Conservation (phyloP, 1,140 invertebrate genomes). For the Marisa cornuarietis region DNA sequence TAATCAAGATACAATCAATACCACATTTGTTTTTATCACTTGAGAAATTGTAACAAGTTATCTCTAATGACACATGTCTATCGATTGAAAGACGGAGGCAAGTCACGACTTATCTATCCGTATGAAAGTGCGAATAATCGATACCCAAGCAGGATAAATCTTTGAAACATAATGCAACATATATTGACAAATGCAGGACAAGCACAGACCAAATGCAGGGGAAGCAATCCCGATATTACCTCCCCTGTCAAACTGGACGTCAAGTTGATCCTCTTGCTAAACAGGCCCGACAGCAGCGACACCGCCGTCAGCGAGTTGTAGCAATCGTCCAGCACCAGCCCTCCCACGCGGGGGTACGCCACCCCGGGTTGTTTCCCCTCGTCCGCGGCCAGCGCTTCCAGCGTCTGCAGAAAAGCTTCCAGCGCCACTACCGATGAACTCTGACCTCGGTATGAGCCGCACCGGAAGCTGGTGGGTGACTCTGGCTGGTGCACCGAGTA, state of each 20-base stretch:
- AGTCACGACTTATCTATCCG: no score
- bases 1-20: no score
- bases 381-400: conserved; percentile 18
- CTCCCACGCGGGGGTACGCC: conserved; percentile 35
- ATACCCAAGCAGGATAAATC: no score
- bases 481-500: conserved; percentile 39
- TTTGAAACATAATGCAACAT: no score
- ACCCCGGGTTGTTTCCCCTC: not conserved
- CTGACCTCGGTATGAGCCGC: conserved; percentile 34
- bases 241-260: conserved; percentile 22
- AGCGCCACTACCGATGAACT: conserved; percentile 35
- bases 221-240: not conserved
- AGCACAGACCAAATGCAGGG: no score
- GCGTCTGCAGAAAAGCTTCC: conserved; percentile 37
- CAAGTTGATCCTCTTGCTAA: conserved; percentile 33
- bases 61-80: no score
- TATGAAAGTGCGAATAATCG: no score
- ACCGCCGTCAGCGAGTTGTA: conserved; percentile 44
- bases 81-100: not conserved
- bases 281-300: conserved; percentile 33
- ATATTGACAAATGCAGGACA: no score
- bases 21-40: no score
- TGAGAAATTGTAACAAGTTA: no score
- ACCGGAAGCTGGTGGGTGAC: conserved; percentile 26
- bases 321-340: conserved; percentile 51